Evolutionary conservation across 2,888 invertebrate species (phyloP), one percentile per base, ranked within the genome.

Genomic region (Thera obeliscata): DNA sequence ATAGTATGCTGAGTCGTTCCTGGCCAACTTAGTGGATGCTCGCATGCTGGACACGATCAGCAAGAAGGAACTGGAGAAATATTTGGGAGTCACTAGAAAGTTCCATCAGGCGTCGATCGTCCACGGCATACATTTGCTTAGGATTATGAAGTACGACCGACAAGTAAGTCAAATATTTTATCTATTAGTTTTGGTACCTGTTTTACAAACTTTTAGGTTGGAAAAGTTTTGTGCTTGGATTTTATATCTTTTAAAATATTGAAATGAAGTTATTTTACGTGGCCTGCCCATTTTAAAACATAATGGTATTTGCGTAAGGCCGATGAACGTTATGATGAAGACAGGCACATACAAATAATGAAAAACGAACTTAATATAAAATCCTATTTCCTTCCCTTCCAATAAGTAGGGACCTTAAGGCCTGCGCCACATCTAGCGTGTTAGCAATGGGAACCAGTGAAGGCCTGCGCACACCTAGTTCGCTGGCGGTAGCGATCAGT

Each of bases 101-200:
- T 98, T 98, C 89, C 98, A 98, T 92, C 98, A 98, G 90, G 97
- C 98, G 8, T 98, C 98, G 78, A 97, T 99, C 77, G 97, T 98
- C 61, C 98, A 98, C 84, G 98, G 98, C 69, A 97, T 99, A 75
- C 98, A 98, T 91, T 94, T 99, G 77, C 94, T 99, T 76, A 95
- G 98, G 75, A 97, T 98, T 93, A 96, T 98, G 93, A 97, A 98
- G 82, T 99, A 98, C 84, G 98, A 99, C 87, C 95, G 98, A 85
- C 97, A 98, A 95, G 96, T 96, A 83, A 90, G 89, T 81, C 22
- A 22, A 22, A 22, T 22, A 22, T 22, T 22, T 22, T 22, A 22
- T 22, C 22, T 22, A 22, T 22, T 22, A 22, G 22, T 22, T 22
- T 22, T 22, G 22, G 22, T 22, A 22, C 22, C 22, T 22, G 22